phyloP scores from a whole-genome alignment of 2,113 vertebrate genomes.

The Rhombomys opimus region DNA sequence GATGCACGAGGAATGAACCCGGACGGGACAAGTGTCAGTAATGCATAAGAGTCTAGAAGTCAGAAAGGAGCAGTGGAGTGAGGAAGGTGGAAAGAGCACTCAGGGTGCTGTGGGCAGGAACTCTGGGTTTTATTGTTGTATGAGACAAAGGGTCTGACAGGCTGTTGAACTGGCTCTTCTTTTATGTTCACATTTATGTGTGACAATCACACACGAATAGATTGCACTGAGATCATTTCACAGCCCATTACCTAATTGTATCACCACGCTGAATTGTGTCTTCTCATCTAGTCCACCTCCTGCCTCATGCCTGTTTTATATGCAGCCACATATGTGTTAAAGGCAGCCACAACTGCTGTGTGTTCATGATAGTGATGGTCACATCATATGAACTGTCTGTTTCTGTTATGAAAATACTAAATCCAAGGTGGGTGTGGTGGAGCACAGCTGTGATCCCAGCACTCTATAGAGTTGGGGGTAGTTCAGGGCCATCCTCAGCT shows the following conservation, averaged over 20 bases:
- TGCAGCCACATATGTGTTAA: too few relatives aligned
- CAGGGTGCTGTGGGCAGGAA: neutral
- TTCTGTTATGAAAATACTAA: neutral
- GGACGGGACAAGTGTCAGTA: neutral
- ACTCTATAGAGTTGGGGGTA: neutral
- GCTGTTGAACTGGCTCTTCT: neutral
- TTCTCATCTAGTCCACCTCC: neutral
- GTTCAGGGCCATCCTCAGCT: neutral
- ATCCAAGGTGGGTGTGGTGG: neutral
- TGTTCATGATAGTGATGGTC: too few relatives aligned
- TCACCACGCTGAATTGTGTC: neutral
- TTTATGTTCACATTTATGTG: neutral
- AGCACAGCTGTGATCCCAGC: neutral
- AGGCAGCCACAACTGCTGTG: neutral
- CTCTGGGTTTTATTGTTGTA: neutral
- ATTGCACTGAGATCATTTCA: neutral
- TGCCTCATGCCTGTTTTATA: neutral
- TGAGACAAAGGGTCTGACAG: neutral
- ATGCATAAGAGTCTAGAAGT: neutral
- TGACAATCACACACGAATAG: neutral
- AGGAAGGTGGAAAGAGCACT: neutral
- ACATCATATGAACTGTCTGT: neutral
- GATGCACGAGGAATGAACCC: neutral
- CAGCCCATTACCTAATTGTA: neutral
- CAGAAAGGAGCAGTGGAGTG: neutral